Evolutionary conservation across 2,888 invertebrate genomes (phyloP).

Genomic region (Alentia gelatinosa): DNA sequence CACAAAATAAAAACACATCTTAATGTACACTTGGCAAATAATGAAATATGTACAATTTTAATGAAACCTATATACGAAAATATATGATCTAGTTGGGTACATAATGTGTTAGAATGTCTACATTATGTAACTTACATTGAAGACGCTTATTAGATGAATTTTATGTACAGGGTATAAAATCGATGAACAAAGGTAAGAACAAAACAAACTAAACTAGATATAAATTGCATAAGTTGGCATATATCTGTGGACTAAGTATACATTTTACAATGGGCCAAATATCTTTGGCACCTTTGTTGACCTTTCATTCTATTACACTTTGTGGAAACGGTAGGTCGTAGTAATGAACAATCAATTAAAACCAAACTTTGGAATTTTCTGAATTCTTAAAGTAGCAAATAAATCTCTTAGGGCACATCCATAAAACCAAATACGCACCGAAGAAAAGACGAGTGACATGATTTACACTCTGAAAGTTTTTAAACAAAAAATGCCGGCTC

Average conservation of each 20-base stretch:
- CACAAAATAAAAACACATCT: background rate
- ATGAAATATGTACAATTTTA: slow-evolving; percentile 17
- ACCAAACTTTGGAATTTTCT: no score
- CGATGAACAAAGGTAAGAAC: background rate
- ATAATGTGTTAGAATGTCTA: background rate
- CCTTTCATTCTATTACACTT: background rate
- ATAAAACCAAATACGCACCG: no score
- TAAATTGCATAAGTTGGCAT: background rate
- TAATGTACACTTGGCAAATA: background rate
- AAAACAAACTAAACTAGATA: background rate
- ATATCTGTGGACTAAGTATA: background rate
- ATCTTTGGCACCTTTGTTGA: background rate
- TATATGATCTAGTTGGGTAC: background rate
- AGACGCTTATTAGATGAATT: background rate
- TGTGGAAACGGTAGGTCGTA: no score
- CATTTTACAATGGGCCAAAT: background rate
- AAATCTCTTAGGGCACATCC: no score
- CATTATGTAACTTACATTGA: background rate
- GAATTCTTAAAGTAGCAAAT: no score
- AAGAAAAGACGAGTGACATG: no score
- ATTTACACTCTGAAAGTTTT: no score
- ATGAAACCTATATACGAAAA: background rate
- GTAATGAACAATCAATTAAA: no score
- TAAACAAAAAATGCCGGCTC: no score
- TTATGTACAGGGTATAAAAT: slow-evolving; percentile 8